Evolutionary conservation across 2,797 vertebrate genomes (phyloP).

Genomic region (Euthynnus affinis): DNA sequence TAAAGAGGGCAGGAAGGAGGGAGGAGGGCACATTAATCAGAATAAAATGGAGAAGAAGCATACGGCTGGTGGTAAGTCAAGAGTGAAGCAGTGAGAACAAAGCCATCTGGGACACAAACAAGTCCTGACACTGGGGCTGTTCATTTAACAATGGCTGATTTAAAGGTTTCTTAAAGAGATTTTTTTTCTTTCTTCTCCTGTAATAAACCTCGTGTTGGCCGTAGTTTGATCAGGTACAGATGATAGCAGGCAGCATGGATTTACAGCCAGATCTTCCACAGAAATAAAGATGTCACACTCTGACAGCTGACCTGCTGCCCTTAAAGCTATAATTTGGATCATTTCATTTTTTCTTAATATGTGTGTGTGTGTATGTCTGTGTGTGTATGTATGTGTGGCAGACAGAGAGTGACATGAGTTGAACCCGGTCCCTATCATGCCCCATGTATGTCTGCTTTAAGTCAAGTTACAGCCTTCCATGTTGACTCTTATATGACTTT

Average conservation of each 20-base stretch:
- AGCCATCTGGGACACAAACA: slow-evolving; percentile 72
- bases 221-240: slow-evolving; percentile 80
- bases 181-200: background rate
- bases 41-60: slow-evolving; percentile 58
- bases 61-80: slow-evolving; percentile 50
- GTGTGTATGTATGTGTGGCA: slow-evolving; percentile 20
- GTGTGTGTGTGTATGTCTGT: slow-evolving; percentile 27
- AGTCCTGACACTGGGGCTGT: slow-evolving; percentile 57
- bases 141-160: slow-evolving; percentile 78
- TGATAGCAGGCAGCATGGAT: slow-evolving; percentile 77
- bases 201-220: slow-evolving; percentile 68
- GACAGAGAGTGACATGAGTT: slow-evolving; percentile 26
- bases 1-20: slow-evolving; percentile 35
- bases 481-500: slow-evolving; percentile 27
- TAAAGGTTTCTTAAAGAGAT: slow-evolving; percentile 64
- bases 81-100: slow-evolving; percentile 54
- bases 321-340: slow-evolving; percentile 69
- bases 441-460: slow-evolving; percentile 52
- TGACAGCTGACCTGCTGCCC: slow-evolving; percentile 84
- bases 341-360: slow-evolving; percentile 42
- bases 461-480: slow-evolving; percentile 42
- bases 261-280: slow-evolving; percentile 72
- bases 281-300: slow-evolving; percentile 85
- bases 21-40: slow-evolving; percentile 61
- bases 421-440: slow-evolving; percentile 49